A percentile compares a stretch with the other conserved stretches of the same genome.
Evolutionary conservation across 2,797 vertebrate species (phyloP).

Genomic region (Leuciscus waleckii): DNA sequence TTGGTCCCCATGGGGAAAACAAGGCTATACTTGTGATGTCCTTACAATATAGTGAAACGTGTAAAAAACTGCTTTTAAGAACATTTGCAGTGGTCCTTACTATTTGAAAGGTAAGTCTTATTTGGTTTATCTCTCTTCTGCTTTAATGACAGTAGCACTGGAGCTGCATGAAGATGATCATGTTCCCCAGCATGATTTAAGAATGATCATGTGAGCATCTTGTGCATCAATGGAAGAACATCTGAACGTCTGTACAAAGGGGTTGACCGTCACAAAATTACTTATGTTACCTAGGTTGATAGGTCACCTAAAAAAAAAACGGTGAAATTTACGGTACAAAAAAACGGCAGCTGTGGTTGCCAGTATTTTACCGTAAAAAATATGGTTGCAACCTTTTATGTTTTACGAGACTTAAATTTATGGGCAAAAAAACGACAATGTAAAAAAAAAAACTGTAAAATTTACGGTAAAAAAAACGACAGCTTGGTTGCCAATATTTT

Average conservation of each 20-base stretch:
- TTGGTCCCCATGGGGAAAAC: no score
- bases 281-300: neutral
- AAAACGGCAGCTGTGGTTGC: no score
- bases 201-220: neutral
- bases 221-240: neutral
- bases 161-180: slow-evolving; percentile 4
- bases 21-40: neutral
- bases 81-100: neutral
- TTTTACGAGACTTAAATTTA: no score
- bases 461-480: no score
- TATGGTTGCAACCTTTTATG: no score
- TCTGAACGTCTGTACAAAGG: neutral
- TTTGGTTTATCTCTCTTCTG: neutral
- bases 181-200: neutral
- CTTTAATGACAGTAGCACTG: neutral
- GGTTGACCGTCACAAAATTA: no score
- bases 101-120: neutral
- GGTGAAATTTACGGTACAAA: no score
- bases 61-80: neutral
- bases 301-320: neutral
- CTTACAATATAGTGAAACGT: neutral
- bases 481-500: no score
- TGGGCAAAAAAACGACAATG: no score
- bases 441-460: no score
- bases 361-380: no score